Percentiles rank a stretch among this genome's conserved stretches.
phyloP scores from a whole-genome alignment of 2,797 vertebrate species.

The Anguilla obscura region DNA sequence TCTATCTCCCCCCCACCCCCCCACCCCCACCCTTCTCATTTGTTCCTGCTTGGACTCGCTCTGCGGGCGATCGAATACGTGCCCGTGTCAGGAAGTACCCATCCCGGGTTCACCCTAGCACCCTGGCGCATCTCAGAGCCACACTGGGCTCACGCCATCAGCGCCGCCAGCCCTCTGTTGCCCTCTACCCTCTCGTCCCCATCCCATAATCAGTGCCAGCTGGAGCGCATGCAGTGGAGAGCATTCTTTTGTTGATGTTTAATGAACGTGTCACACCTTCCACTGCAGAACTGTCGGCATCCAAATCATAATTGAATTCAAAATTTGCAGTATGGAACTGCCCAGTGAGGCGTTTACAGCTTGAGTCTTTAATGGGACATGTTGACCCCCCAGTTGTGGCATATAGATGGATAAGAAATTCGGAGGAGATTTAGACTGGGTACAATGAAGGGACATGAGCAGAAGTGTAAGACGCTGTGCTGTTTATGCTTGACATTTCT shows the following conservation, averaged over 20 bases:
- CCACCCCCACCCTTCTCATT: conserved; percentile 61
- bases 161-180: background rate
- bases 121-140: conserved; percentile 25
- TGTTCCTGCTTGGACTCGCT: conserved; percentile 59
- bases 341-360: background rate
- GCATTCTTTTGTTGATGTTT: background rate
- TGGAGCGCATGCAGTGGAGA: background rate
- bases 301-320: background rate
- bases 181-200: background rate
- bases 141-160: conserved; percentile 41
- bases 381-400: background rate
- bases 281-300: background rate
- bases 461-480: background rate
- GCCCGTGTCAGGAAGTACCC: conserved; percentile 68
- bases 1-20: background rate
- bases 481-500: background rate
- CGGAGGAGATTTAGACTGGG: background rate
- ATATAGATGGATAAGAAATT: background rate
- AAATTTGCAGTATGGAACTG: background rate
- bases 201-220: background rate
- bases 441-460: background rate
- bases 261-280: background rate
- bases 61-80: conserved; percentile 58
- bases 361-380: background rate
- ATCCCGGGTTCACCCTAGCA: background rate